Evolutionary conservation across 2,113 vertebrate genomes (phyloP), one percentile per base, ranked within the genome.

Genomic region (Nothocercus nigrocapillus): DNA sequence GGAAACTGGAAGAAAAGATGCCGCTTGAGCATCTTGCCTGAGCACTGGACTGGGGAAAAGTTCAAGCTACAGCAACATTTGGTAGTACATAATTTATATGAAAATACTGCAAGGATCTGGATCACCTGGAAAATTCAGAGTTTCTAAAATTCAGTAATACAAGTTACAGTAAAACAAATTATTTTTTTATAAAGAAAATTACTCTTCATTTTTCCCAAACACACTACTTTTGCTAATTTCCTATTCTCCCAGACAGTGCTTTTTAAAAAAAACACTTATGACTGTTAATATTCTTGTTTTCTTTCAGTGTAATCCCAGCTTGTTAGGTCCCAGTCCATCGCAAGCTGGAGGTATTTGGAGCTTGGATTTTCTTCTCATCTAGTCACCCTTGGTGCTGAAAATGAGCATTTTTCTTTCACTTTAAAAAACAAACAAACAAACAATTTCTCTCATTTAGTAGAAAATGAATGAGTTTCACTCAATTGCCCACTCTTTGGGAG

Each of bases 401-500:
- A 95, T 30, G 74, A 92, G 49, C 85, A 70, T 96, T 93, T 96
- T 95, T 96, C 80, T 82, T 84, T 94, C 66, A 45, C 49, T 84
- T 70, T 27, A 62, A 70, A 70, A 94, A 95, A 94, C 81, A 96
- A 96, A 91, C 81, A 94, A 82, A 93, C 80, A 90, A 93, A 90
- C 75, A 75, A 47, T 95, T 77, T 89, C 27, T 94, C 63, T 45
- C 42, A 36, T 93, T 95, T 86, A 80, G 47, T 66, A 93, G 90
- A 97, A 97, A 95, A 62, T 74, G 73, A 96, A 90, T 79, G 85
- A 88, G 73, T 97, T 90, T 96, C 89, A 85, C 86, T 56, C 91
- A 95, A 89, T 95, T 93, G 89, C 77, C 63, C 75, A 3, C 85
- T 78, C 94, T 96, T 97, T 51, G 95, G 90, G 85, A 5, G 88